Base-by-base conservation (phyloP, 2,113 vertebrate genomes). In the Spermophilus dauricus region DNA sequence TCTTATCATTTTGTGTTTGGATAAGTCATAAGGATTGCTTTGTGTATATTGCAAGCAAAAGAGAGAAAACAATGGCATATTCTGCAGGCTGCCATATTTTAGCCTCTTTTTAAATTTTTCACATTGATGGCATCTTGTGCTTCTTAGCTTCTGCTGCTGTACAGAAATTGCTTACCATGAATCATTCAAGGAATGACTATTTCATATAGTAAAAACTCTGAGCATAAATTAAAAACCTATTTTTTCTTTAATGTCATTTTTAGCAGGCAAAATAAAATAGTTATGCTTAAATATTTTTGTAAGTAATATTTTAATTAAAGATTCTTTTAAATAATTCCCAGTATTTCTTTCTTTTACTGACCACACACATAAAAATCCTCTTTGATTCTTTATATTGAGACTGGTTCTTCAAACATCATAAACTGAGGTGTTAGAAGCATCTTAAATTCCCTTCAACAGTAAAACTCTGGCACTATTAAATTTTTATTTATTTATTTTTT, bases 231-330 rank as follows among this genome's bases (percentile, higher is more conserved):
- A 32, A 76, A 48, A 94, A 87, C 78, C 22, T 24, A 30, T 83
- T 75, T 69, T 70, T 72, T 78, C 32, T 45, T 95, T 53, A 37
- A n/a, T 88, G 28, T 7, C 48, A 45, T 82, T 87, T 45, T 67
- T 73, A 91, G n/a, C 10, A 67, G n/a, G 67, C 22, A 73, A 34
- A 83, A 24, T 48, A 28, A 76, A 76, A 56, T 48, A 12, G 12
- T 88, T 88, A 56, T 89, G 72, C 67, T 92, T 84, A 84, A 84
- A 34, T 53, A 63, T 89, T 87, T n/a, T 91, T 76, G 78, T 87
- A 18, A 45, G 70, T 22, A 65, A 3, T 51, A 51, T 83, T 88
- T 91, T 89, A 85, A 51, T 89, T 88, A 78, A 80, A 39, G 28
- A 73, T 89, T 88, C 37, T 83, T 76, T 63, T 45, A 76, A 85